Base-by-base conservation (phyloP, 2,888 invertebrate species). In the Patella caerulea region DNA sequence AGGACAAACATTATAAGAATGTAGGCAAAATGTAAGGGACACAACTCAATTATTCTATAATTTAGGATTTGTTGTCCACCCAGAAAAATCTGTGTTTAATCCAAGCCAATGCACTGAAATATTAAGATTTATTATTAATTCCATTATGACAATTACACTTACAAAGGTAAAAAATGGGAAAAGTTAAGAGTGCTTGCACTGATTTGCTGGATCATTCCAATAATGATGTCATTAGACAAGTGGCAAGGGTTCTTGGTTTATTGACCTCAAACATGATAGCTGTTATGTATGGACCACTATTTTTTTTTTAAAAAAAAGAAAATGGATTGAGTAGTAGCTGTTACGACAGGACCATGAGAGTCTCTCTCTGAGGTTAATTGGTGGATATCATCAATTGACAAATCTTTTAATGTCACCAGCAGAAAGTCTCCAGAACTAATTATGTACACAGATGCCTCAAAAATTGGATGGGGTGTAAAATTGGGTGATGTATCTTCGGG, bases 391-490 rank as follows among this genome's bases (percentile, higher is more conserved):
- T 15, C 14, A 15, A 17, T 56, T 56, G 14, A 15, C 14, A 56
- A 56, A 15, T 15, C 56, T 2, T 56, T 15, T 56, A 56, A 56
- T 56, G 14, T 56, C 4, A 69, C 71, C 12, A 15, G 19, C 52
- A 70, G 75, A 75, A 53, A 70, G 7, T 3, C 71, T 9, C 75
- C 69, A 19, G 29, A 69, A n/a, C 3, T 29, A 53, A 71, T 55
- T 55, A 34, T 75, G 34, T 53, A 24, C 24, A 75, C 75, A 9
- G 75, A 75, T 54, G 75, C 75, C 12, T 75, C 71, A 45, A 19
- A n/a, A 69, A 34, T 52, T 75, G 17, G 71, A 17, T 53, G 54
- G 75, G 71, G 75, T 4, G 71, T 24, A 19, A 70, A 29, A 9
- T 52, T 75, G 17, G 71, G 24, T 53, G 54, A 75, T 75, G 19